These are phyloP conservation scores for Trichonephila clavata DNA, from an alignment of 1,140 invertebrate genomes.

Conservation along the genomic window DNA sequence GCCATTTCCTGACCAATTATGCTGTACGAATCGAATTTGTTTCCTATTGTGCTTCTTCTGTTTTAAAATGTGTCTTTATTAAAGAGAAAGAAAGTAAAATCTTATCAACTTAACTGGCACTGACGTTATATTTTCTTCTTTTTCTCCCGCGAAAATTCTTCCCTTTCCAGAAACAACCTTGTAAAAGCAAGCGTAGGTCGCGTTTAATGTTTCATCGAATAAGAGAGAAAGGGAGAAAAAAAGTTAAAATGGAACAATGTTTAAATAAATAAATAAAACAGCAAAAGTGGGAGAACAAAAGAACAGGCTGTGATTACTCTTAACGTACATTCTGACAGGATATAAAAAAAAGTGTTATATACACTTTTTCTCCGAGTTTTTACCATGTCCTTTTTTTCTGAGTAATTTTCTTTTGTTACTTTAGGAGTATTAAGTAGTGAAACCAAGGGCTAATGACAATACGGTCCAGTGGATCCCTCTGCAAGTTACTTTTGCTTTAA, in stretches of 20 bases:
- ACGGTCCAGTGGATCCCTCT: slow-evolving; percentile 39
- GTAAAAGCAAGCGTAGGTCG: slow-evolving; percentile 26
- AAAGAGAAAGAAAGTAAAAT: background rate
- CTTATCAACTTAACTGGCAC: slow-evolving; percentile 26
- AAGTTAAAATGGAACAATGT: slow-evolving; percentile 52
- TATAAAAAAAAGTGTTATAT: slow-evolving; percentile 8
- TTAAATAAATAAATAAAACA: slow-evolving; percentile 50
- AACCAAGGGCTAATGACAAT: slow-evolving; percentile 62
- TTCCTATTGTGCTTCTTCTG: slow-evolving; percentile 4
- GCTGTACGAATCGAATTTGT: slow-evolving; percentile 45
- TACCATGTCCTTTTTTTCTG: background rate
- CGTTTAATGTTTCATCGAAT: slow-evolving; percentile 34
- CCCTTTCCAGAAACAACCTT: background rate
- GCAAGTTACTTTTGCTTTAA: slow-evolving; percentile 26
- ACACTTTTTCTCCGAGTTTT: slow-evolving; percentile 16
- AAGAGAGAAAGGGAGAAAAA: background rate
- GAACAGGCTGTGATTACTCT: slow-evolving; percentile 45
- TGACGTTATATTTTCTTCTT: background rate
- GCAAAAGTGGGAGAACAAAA: slow-evolving; percentile 16
- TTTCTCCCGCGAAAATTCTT: background rate
- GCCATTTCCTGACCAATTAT: slow-evolving; percentile 53
- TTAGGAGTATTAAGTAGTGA: slow-evolving; percentile 50
- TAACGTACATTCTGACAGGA: slow-evolving; percentile 6
- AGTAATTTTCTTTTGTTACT: slow-evolving; percentile 50
- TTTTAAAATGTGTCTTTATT: slow-evolving; percentile 33